phyloP scores from a whole-genome alignment of 2,797 vertebrate genomes.

The Rachycentron canadum region DNA sequence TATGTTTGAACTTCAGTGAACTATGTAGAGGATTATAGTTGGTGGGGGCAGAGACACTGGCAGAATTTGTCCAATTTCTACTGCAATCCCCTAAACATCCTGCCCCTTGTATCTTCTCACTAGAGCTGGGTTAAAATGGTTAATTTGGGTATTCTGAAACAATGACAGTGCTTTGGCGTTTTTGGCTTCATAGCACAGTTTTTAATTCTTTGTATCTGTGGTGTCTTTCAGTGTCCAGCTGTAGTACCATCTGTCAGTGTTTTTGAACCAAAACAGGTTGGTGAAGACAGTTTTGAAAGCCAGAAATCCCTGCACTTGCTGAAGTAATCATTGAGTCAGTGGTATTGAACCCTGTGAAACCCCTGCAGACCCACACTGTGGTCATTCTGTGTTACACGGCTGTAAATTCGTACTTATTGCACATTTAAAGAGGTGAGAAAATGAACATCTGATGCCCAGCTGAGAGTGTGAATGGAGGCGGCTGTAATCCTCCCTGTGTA shows the following conservation, averaged over 20 bases:
- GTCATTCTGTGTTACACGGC: slow-evolving; percentile 48
- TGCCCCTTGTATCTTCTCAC: background rate
- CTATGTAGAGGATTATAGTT: slow-evolving; percentile 22
- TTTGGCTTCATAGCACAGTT: slow-evolving; percentile 17
- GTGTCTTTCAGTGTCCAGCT: slow-evolving; percentile 21
- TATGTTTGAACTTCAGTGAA: slow-evolving; percentile 44
- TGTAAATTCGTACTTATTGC: slow-evolving; percentile 60
- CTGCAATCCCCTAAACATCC: background rate
- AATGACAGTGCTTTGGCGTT: slow-evolving; percentile 16
- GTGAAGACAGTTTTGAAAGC: background rate
- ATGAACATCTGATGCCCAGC: slow-evolving; percentile 67
- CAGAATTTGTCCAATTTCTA: slow-evolving; percentile 23
- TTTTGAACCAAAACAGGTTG: slow-evolving; percentile 24
- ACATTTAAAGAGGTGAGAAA: slow-evolving; percentile 71
- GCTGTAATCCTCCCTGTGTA: slow-evolving; percentile 45
- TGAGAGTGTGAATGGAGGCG: slow-evolving; percentile 66
- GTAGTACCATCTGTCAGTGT: slow-evolving; percentile 31
- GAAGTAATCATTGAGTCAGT: slow-evolving; percentile 51
- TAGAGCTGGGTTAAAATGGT: slow-evolving; percentile 9
- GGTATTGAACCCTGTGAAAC: slow-evolving; percentile 42
- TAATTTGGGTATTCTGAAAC: slow-evolving; percentile 21
- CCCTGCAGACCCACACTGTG: slow-evolving; percentile 50
- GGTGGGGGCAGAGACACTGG: background rate
- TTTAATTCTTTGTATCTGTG: slow-evolving; percentile 18
- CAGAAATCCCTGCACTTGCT: slow-evolving; percentile 16